Base-by-base conservation (phyloP, 92 coral and sea anemone species). In the Phenganax marumi region DNA sequence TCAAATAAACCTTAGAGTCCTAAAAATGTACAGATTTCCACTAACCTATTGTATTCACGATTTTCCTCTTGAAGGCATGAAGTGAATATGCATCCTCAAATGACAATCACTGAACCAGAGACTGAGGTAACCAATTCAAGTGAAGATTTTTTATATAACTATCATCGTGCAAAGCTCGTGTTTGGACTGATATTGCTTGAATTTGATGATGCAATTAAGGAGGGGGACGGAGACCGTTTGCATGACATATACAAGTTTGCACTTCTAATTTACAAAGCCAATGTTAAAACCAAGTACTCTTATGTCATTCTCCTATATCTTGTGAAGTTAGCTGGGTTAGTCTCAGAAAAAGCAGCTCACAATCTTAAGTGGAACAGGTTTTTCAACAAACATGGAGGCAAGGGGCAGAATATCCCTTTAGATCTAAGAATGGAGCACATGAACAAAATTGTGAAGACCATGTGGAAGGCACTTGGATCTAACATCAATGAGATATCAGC, bases 401-500 rank as follows among this genome's bases (percentile, higher is more conserved):
- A 73, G 10, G 91, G 91, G 2, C 63, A 75, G 52, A 62, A 73
- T 61, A 91, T 87, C 18, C 76, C 89, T 4, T 62, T 86, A 57
- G 91, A 91, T 55, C 72, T 91, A 11, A 89, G 85, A 76, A 87
- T 87, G 48, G 93, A 90, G 75, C 93, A 88, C 19, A 87, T 73
- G 46, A 88, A 85, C 82, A 71, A 76, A 49, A 51, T 88, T 17
- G 84, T 91, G 66, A 89, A 89, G 76, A 89, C 87, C 3, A 17
- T 89, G 54, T 91, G 92, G 96, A 81, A 84, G 60, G 87, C 85
- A 50, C 69, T 87, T 8, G 90, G 93, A 0, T 76, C 90, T 21
- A 90, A 90, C 72, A 58, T 90, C 26, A 90, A 85, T 52, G 50
- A 90, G 64, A 58, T 23, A 0, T 87, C 62, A 77, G 90, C 90